Base-by-base conservation (phyloP, 2,888 invertebrate species). In the Molanna angustata region DNA sequence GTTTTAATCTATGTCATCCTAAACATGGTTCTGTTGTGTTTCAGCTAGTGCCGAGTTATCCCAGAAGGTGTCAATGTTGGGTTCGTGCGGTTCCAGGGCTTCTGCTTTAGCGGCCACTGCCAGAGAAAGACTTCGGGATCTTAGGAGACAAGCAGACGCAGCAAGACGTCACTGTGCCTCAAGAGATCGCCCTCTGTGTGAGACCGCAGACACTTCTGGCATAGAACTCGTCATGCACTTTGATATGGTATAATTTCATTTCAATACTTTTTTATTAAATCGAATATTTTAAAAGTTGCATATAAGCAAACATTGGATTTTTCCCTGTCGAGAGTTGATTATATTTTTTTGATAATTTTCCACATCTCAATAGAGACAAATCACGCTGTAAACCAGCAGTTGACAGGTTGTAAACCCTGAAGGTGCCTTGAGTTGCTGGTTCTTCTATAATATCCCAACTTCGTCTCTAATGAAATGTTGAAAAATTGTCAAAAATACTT, bases 161-260 rank as follows among this genome's bases (percentile, higher is more conserved):
- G 67, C 80, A 33, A 76, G 80, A 65, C 82, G 84, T 61, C 83
- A 85, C 63, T 90, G 90, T 67, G 74, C 77, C 43, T 70, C 76
- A 49, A 81, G 84, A 62, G 90, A 90, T 70, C 78, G 84, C 20
- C 80, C 85, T 37, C 77, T 90, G 1, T 90, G 90, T 67, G 88
- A 88, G 60, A 87, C 88, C 11, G 73, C 90, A 60, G 84, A 88
- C 65, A 80, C 86, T 47, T 75, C 84, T 57, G 85, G 85, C 33
- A 76, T 90, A 60, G 84, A 85, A 59, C 73, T 86, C 52, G 75
- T 77, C 52, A 76, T 85, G 63, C 76, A 78, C 42, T 76, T 83
- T 60, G 82, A 84, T 61, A 74, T 80, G 73, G 85, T 85, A 65
- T 70, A 69, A 19, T 11, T 35, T 22, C 9, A 20, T n/a, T 22